Conservation (phyloP, 2,888 invertebrate genomes). For the Podabrus alpinus region DNA sequence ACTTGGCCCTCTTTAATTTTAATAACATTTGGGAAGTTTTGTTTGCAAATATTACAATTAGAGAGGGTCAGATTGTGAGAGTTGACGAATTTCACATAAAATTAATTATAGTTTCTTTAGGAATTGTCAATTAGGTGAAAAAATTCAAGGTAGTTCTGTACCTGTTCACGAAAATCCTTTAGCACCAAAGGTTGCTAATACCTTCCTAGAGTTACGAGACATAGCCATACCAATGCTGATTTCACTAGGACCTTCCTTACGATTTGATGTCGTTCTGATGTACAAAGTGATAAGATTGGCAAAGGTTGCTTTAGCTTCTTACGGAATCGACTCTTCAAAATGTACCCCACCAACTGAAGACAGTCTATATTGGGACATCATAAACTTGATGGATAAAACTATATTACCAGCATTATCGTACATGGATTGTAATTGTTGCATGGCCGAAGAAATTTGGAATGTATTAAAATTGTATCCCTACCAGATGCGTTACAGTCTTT, state of each 20-base stretch:
- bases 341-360: constrained; percentile 53
- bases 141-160: constrained; percentile 66
- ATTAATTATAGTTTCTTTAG: constrained; percentile 57
- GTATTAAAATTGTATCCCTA: constrained; percentile 86
- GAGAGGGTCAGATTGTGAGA: too few relatives aligned
- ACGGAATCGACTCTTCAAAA: constrained; percentile 45
- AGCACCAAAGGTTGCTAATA: constrained; percentile 69
- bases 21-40: neutral
- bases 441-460: constrained; percentile 95
- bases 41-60: too few relatives aligned
- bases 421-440: constrained; percentile 92
- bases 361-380: constrained; percentile 77
- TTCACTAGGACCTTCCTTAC: constrained; percentile 84
- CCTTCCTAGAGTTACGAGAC: constrained; percentile 73
- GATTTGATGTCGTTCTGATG: constrained; percentile 86
- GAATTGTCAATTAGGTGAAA: constrained; percentile 73
- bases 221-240: constrained; percentile 84
- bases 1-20: neutral
- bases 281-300: constrained; percentile 76
- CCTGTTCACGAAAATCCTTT: constrained; percentile 59
- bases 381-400: constrained; percentile 85
- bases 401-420: constrained; percentile 90
- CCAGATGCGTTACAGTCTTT: constrained; percentile 81
- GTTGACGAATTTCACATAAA: too few relatives aligned
- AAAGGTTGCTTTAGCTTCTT: constrained; percentile 49